phyloP scores from a whole-genome alignment of 64 coral and sea anemone genomes.

The Porites lutea region DNA sequence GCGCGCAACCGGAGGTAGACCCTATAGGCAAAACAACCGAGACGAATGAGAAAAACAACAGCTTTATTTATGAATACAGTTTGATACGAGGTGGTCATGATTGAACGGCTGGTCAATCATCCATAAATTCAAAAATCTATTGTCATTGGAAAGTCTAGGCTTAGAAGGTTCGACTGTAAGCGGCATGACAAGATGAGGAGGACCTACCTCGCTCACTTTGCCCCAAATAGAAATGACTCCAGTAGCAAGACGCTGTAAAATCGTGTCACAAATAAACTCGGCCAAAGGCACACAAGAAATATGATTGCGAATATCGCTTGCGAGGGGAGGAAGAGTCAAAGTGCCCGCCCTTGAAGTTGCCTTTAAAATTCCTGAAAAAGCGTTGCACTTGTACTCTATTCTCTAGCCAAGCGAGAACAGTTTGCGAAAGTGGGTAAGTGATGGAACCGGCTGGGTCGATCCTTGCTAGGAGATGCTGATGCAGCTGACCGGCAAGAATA shows the following conservation, averaged over 20 bases:
- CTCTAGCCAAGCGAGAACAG: constrained; percentile 15
- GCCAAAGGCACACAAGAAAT: constrained; percentile 16
- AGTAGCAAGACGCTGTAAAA: not conserved
- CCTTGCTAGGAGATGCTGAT: not conserved
- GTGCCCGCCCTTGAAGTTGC: not conserved
- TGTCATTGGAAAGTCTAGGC: constrained; percentile 58
- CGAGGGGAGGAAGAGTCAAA: constrained; percentile 13
- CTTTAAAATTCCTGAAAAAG: constrained; percentile 14
- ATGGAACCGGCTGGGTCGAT: not conserved
- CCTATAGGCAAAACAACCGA: constrained; percentile 30
- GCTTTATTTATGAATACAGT: too few species aligned
- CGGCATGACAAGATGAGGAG: constrained; percentile 45
- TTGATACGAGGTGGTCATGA: not conserved
- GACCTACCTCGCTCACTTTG: constrained; percentile 1
- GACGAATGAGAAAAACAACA: too few species aligned
- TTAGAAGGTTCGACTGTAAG: not conserved
- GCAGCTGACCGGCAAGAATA: constrained; percentile 7
- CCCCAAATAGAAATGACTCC: constrained; percentile 57
- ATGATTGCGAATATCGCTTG: constrained; percentile 3
- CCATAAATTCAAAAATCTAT: constrained; percentile 65
- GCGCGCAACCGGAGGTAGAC: not conserved
- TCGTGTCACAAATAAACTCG: constrained; percentile 27
- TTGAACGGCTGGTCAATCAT: constrained; percentile 35
- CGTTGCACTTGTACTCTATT: constrained; percentile 11
- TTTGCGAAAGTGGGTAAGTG: not conserved